Evolutionary conservation across 2,888 invertebrate species (phyloP), one percentile per base, ranked within the genome.

Genomic region (Cheiracanthium punctorium): DNA sequence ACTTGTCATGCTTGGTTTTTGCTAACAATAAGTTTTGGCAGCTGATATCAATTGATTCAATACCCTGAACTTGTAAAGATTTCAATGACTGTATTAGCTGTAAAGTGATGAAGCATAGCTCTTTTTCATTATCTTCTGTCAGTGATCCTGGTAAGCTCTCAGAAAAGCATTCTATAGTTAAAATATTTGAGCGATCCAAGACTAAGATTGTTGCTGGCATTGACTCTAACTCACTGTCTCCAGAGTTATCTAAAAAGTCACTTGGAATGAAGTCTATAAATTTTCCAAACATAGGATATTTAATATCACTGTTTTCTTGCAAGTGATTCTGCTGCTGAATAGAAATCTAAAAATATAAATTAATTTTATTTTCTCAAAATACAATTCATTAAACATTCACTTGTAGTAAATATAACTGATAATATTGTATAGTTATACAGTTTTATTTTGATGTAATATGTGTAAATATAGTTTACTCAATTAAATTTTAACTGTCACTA

Each of bases 41-140:
- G 88, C 94, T 94, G 70, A 94, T 93, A 0, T 95, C 94, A 43
- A 95, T 93, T 90, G 96, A 96, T 90, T 96, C 96, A 30, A 96
- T 94, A 0, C 96, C 96, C 89, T 96, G 94, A 0, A 96, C 95
- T 91, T 96, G 96, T 30, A 96, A 93, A 90, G 94, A 95, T 91
- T 96, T 96, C 89, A 96, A 92, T 0, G 95, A 96, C 89, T 95
- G 96, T 32, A 96, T 95, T 86, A 96, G 92, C 90, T 96, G 96
- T 77, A 96, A 93, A 92, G 96, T 93, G 89, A 96, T 94, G 91
- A 96, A 95, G 88, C 95, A 94, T 64, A 95, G 94, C 89, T 96
- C 96, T 70, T 79, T 85, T 48, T 89, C 89, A 28, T 75, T 65
- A 41, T 87, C 77, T 76, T 81, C 81, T 0, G 81, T 67, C 0